Percentiles rank a stretch among this genome's conserved stretches.
These are phyloP conservation scores for Tridacna gigas DNA, from an alignment of 2,888 invertebrate species.

Conservation along the genomic window DNA sequence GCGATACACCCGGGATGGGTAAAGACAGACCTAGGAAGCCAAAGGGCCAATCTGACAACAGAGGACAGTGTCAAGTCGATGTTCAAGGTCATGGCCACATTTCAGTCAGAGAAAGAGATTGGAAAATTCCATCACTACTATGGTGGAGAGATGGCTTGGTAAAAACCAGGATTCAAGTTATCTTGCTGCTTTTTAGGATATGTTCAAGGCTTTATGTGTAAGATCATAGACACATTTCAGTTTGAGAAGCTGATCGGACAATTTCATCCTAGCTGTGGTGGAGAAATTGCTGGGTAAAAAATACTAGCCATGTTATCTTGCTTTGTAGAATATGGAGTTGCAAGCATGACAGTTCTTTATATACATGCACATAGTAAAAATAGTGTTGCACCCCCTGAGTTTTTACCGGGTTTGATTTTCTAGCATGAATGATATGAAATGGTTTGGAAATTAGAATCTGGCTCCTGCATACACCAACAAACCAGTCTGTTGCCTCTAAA, in stretches of 20 bases:
- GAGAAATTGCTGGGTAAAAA: constrained; percentile 28
- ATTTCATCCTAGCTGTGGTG: constrained; percentile 43
- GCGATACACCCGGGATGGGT: constrained; percentile 96
- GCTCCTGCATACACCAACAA: too few species aligned
- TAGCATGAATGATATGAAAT: too few species aligned
- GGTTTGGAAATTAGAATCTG: too few species aligned
- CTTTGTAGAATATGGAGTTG: too few species aligned
- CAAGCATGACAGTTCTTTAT: too few species aligned
- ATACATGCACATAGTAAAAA: too few species aligned
- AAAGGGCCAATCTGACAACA: constrained; percentile 90
- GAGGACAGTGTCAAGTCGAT: constrained; percentile 89
- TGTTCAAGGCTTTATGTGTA: too few species aligned
- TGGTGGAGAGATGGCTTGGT: constrained; percentile 33
- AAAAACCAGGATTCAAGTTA: background rate
- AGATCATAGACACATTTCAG: constrained; percentile 88
- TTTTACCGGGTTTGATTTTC: too few species aligned
- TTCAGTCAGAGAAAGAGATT: constrained; percentile 86
- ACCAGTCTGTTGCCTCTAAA: too few species aligned
- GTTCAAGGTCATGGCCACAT: constrained; percentile 88
- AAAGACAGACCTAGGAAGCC: constrained; percentile 92
- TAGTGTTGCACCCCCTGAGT: too few species aligned
- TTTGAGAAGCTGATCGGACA: constrained; percentile 83
- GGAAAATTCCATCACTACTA: constrained; percentile 52
- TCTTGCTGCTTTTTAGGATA: too few species aligned
- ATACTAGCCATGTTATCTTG: too few species aligned